phyloP scores from a whole-genome alignment of 2,113 vertebrate genomes.

The Podiceps cristatus region DNA sequence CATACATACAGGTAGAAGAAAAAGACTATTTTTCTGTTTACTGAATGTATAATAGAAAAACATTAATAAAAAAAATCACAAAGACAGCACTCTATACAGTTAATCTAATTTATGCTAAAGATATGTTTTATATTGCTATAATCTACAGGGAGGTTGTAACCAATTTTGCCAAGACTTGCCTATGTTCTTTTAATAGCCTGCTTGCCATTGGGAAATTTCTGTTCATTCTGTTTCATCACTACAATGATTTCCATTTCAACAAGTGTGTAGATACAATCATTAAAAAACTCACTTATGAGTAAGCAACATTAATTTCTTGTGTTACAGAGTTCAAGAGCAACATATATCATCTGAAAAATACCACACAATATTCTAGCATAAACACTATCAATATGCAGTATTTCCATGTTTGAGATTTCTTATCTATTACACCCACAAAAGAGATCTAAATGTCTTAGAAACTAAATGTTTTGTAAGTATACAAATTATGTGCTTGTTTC shows the following conservation, averaged over 20 bases:
- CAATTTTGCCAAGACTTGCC: neutral
- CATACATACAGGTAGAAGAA: neutral
- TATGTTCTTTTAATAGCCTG: neutral
- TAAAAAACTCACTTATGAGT: neutral
- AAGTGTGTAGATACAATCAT: neutral
- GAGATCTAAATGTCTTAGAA: neutral
- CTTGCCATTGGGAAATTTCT: neutral
- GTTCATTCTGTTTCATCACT: neutral
- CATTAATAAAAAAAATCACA: neutral
- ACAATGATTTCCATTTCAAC: constrained; percentile 3
- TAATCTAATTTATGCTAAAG: neutral
- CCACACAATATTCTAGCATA: neutral
- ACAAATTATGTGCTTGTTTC: neutral
- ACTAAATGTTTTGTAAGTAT: neutral
- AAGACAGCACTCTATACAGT: neutral
- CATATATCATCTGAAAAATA: neutral
- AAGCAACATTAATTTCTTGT: constrained; percentile 19
- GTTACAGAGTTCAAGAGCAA: constrained; percentile 4
- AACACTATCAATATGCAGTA: neutral
- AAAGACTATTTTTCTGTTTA: neutral
- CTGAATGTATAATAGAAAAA: neutral
- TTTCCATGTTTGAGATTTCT: neutral
- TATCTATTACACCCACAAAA: neutral
- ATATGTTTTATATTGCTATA: neutral
- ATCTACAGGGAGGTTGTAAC: neutral